phyloP scores from a whole-genome alignment of 2,113 vertebrate species.

The Melanotaenia duboulayi region DNA sequence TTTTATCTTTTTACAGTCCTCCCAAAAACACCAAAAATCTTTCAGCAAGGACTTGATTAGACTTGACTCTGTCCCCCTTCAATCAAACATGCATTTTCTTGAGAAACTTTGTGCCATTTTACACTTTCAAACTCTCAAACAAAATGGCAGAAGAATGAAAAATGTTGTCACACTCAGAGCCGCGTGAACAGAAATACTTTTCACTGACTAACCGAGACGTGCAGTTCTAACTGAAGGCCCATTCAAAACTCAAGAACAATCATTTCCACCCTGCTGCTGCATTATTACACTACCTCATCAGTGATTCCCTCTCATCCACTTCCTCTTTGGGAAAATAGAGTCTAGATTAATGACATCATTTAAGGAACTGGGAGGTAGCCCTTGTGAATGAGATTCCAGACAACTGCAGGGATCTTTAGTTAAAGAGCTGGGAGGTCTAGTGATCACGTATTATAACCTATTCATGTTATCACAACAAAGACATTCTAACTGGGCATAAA shows the following conservation, averaged over 20 bases:
- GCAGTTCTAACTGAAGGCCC: conserved; percentile 26
- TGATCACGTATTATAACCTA: conserved; percentile 67
- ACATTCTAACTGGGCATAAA: conserved; percentile 40
- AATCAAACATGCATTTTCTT: conserved; percentile 36
- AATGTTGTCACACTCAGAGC: conserved; percentile 38
- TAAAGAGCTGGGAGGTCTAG: conserved; percentile 63
- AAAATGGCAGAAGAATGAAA: conserved; percentile 37
- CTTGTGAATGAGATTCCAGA: conserved; percentile 62
- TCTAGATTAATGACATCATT: conserved; percentile 54
- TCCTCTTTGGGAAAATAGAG: conserved; percentile 38
- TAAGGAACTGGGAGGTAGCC: conserved; percentile 41
- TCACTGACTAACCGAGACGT: conserved; percentile 5
- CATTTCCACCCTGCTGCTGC: conserved; percentile 62
- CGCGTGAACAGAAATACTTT: conserved; percentile 29
- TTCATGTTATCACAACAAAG: conserved; percentile 66
- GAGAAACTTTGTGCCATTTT: conserved; percentile 42
- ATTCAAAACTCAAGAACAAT: conserved; percentile 60
- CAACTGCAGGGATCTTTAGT: conserved; percentile 53
- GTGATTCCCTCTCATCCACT: conserved; percentile 45
- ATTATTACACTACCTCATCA: conserved; percentile 31
- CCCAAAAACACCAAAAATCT: conserved; percentile 47
- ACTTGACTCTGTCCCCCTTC: conserved; percentile 11
- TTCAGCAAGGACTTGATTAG: conserved; percentile 40
- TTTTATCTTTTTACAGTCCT: conserved; percentile 36
- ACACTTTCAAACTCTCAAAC: conserved; percentile 29